phyloP scores from a whole-genome alignment of 1,140 invertebrate genomes.

The Trypoxylus dichotomus region DNA sequence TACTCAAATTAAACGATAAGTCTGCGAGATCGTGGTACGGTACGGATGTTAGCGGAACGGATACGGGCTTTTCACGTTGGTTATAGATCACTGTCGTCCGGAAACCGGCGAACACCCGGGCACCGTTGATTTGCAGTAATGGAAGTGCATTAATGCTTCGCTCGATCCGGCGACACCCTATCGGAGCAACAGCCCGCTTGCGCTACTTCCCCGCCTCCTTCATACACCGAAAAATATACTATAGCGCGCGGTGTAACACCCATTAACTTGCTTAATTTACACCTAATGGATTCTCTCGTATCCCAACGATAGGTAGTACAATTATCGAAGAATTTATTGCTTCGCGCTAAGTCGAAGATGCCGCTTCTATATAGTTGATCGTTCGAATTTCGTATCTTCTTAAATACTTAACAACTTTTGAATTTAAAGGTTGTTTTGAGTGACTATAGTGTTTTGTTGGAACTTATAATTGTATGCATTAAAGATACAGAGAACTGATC shows the following conservation, averaged over 20 bases:
- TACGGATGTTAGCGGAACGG: background rate
- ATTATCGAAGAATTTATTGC: background rate
- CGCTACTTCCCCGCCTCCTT: background rate
- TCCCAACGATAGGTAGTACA: background rate
- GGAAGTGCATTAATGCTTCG: slow-evolving; percentile 1
- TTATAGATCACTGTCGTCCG: background rate
- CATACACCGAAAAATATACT: background rate
- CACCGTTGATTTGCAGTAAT: background rate
- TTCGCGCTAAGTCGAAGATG: background rate
- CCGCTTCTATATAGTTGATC: too few species aligned
- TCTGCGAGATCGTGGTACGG: background rate
- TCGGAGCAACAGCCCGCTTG: background rate
- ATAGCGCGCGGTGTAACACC: background rate
- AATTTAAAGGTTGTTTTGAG: too few species aligned
- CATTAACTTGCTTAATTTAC: background rate
- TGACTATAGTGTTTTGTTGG: too few species aligned
- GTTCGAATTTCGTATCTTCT: too few species aligned
- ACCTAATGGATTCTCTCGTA: background rate
- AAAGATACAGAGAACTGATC: too few species aligned
- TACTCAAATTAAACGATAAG: background rate
- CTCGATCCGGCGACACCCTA: background rate
- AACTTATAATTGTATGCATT: too few species aligned
- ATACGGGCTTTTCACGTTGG: background rate
- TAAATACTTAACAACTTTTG: too few species aligned
- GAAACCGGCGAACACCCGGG: background rate